Base-by-base conservation (phyloP, 2,888 invertebrate genomes). In the Idaea aversata region DNA sequence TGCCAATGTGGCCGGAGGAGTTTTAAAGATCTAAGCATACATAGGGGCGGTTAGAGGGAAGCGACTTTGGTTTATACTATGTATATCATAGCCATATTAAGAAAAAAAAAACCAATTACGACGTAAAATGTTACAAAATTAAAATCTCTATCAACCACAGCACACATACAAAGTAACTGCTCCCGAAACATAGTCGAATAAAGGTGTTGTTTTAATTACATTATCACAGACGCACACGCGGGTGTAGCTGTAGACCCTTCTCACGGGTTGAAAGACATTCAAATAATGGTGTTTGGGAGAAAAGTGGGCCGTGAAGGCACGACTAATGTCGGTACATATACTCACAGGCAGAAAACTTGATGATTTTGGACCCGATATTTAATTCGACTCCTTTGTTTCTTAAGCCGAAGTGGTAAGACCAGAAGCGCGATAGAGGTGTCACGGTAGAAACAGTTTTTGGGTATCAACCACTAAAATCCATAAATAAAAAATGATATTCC, bases 171-270 rank as follows among this genome's bases (percentile, higher is more conserved):
- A 85, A 86, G 87, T 83, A 84, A 81, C 85, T 85, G 84, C 83
- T 79, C 79, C 7, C 47, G 47, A 47, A 47, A 47, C 47, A 47
- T 47, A 47, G 80, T 75, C 67, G 85, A 88, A 91, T 91, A 89
- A 92, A 93, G 92, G 92, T 93, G 92, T 92, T 92, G 90, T 93
- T 92, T 93, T 93, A 93, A 93, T 93, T 93, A 93, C 92, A 93
- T 93, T 93, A 93, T 93, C 93, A 89, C 86, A 80, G 81, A 72
- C 78, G 85, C 88, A 90, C 93, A 92, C 92, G 89, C 91, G 84
- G 79, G 83, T 77, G 83, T 77, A 72, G 73, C 67, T 68, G 64
- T 76, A 78, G 86, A 91, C 93, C 92, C 92, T 92, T 88, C 91
- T 92, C 93, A 91, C 91, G 85, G 87, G 84, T 83, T 88, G 90